Evolutionary conservation across 1,140 invertebrate genomes (phyloP).

Genomic region (Aphaenogaster rudis): DNA sequence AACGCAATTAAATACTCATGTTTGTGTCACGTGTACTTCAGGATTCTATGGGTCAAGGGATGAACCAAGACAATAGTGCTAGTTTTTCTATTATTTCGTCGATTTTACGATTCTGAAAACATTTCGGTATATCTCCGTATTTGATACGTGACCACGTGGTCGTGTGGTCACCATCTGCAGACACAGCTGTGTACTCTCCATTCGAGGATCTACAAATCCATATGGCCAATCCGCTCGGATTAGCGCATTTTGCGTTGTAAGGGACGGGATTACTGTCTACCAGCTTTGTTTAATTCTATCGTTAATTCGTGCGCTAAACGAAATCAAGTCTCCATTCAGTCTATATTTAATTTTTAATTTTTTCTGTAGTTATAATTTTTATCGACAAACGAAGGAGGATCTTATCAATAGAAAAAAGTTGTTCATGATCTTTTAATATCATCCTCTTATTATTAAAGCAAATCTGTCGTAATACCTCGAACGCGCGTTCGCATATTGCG

Average conservation of each 20-base stretch:
- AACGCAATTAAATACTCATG: not conserved
- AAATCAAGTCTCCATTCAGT: not conserved
- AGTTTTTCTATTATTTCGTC: not conserved
- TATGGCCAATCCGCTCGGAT: slow-evolving; percentile 30
- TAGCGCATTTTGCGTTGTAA: not conserved
- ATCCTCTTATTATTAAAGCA: not conserved
- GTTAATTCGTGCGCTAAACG: not conserved
- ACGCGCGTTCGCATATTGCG: not conserved
- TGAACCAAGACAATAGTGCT: not conserved
- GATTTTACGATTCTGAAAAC: slow-evolving; percentile 22
- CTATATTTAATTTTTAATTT: slow-evolving; percentile 1
- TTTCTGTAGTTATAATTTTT: not conserved
- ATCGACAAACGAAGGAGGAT: not conserved
- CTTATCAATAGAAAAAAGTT: not conserved
- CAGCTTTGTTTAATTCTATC: not conserved
- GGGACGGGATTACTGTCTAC: not conserved
- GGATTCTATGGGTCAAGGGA: not conserved
- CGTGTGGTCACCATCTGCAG: slow-evolving; percentile 35
- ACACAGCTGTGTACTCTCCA: slow-evolving; percentile 14
- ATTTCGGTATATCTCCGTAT: not conserved
- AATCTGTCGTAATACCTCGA: not conserved
- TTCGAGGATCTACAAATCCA: slow-evolving; percentile 9
- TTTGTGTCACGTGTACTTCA: not conserved
- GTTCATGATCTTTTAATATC: not conserved
- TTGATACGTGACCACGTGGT: not conserved